Base-by-base conservation (phyloP, 2,797 vertebrate genomes). In the Euthynnus affinis region DNA sequence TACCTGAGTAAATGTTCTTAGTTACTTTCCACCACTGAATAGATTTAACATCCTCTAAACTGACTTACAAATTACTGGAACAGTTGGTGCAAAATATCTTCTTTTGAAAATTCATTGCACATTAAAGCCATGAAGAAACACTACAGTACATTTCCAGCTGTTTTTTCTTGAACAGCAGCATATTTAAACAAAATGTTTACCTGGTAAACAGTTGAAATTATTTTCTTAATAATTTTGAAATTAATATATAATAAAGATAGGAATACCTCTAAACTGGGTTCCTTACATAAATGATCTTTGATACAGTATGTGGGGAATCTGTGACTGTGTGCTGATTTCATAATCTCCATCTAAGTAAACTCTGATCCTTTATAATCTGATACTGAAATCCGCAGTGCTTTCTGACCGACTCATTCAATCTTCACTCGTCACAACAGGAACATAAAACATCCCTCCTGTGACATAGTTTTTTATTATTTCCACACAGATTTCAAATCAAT, bases 311-410 rank as follows among this genome's bases (percentile, higher is more conserved):
- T 69, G 57, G 66, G 66, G 70, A 73, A 52, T 73, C 0, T 62
- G 9, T 49, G 61, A 76, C 75, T 67, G 71, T 58, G 83, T 62
- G 59, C 80, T 87, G 82, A 79, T 87, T 81, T 73, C 76, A 84
- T 93, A 92, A 92, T 92, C 92, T 88, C 83, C 80, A 80, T 80
- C 80, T 73, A 59, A 90, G 83, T 86, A 81, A 85, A 90, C 72
- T 83, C 84, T 92, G 79, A 93, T 93, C 91, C 87, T 71, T 84
- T 87, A 81, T 91, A 94, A 93, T 93, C 92, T 87, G 87, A 79
- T 46, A n/a, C 64, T 78, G 73, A 87, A 90, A 90, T 90, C 87
- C 89, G 76, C 51, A 14, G 67, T 56, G 69, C 71, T 62, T 85
- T 79, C 60, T 91, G 84, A 85, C 71, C 86, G 65, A 15, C 61